Percentiles rank a stretch among this genome's conserved stretches.
Conservation (phyloP, 2,797 vertebrate genomes). For the Ptychobarbus kaznakovi region DNA sequence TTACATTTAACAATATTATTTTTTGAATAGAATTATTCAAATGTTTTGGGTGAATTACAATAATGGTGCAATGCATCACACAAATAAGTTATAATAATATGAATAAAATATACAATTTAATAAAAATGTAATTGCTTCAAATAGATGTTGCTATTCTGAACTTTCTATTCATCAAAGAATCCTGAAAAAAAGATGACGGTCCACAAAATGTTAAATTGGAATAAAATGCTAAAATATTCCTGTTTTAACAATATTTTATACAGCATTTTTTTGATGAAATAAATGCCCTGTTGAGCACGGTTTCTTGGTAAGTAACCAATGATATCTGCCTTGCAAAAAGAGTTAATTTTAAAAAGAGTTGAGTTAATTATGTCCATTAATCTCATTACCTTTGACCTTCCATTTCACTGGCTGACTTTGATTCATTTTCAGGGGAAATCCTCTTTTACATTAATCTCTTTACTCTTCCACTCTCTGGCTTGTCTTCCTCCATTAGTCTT, state of each 20-base stretch:
- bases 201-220: neutral
- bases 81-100: neutral
- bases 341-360: neutral
- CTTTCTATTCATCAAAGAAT: neutral
- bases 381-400: constrained; percentile 49
- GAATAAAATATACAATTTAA: neutral
- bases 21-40: too few species aligned
- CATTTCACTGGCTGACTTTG: constrained; percentile 49
- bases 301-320: neutral
- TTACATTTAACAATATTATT: neutral
- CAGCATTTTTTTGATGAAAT: neutral
- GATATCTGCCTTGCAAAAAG: constrained; percentile 11
- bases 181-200: neutral
- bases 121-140: neutral
- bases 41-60: neutral
- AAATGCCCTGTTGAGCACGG: neutral
- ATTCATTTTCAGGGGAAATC: constrained; percentile 58
- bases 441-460: constrained; percentile 57
- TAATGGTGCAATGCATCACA: neutral
- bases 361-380: constrained; percentile 55
- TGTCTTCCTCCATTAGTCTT: constrained; percentile 43
- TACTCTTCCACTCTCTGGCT: constrained; percentile 39
- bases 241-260: neutral
- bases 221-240: neutral
- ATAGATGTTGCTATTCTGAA: neutral